Conservation (phyloP, 2,797 vertebrate genomes). For the Megalops cyprinoides region DNA sequence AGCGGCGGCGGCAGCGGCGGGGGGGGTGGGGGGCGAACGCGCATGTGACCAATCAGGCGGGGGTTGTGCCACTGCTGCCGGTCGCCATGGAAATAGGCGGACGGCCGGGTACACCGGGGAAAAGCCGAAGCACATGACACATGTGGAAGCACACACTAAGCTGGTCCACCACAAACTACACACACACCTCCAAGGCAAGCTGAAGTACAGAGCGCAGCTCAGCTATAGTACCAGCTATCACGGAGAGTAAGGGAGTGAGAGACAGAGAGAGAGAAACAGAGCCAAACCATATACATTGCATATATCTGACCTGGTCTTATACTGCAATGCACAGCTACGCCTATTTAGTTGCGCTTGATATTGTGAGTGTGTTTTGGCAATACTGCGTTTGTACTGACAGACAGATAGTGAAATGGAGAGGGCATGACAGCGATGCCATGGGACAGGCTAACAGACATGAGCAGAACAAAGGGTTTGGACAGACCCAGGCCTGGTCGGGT, state of each 20-base stretch:
- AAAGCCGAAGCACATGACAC: slow-evolving; percentile 28
- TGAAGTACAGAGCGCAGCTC: not conserved
- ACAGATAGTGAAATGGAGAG: slow-evolving; percentile 52
- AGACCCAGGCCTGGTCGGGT: too few species aligned
- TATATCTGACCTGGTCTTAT: too few species aligned
- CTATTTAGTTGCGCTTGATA: too few species aligned
- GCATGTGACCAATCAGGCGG: too few species aligned
- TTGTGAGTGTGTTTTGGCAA: slow-evolving; percentile 22
- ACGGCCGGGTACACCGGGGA: slow-evolving; percentile 23
- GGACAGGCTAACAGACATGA: slow-evolving; percentile 4
- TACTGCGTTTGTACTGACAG: slow-evolving; percentile 39
- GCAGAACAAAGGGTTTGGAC: too few species aligned
- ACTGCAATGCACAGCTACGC: too few species aligned
- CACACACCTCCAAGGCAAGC: slow-evolving; percentile 4
- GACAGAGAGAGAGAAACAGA: slow-evolving; percentile 8
- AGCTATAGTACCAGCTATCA: not conserved
- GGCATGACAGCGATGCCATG: not conserved
- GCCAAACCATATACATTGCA: too few species aligned
- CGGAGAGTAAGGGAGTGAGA: not conserved
- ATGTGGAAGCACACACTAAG: not conserved
- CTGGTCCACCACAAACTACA: too few species aligned
- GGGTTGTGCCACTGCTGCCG: too few species aligned
- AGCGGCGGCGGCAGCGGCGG: too few species aligned
- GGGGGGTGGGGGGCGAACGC: too few species aligned
- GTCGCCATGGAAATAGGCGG: slow-evolving; percentile 43